phyloP scores from a whole-genome alignment of 2,888 invertebrate species.

The Cylindroiulus punctatus region DNA sequence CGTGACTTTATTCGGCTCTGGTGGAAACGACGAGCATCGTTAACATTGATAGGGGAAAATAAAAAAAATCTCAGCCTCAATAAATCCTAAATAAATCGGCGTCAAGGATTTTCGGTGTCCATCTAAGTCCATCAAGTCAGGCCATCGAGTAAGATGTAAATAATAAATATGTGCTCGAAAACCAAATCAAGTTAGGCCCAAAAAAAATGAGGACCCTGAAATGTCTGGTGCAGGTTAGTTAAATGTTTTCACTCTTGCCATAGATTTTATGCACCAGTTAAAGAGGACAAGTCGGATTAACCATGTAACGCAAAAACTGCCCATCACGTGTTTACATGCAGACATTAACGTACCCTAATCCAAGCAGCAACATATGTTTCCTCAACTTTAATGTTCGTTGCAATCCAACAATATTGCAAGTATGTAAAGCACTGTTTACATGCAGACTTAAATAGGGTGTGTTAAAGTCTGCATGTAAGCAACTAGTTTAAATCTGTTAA shows the following conservation, averaged over 20 bases:
- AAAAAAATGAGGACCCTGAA: neutral
- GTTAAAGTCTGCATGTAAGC: too few relatives aligned
- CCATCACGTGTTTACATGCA: too few relatives aligned
- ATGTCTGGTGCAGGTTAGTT: neutral
- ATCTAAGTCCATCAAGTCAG: neutral
- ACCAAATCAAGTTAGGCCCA: constrained; percentile 9
- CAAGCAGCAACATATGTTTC: too few relatives aligned
- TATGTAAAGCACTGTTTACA: too few relatives aligned
- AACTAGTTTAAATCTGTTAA: too few relatives aligned
- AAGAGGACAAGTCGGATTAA: neutral
- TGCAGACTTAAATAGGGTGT: too few relatives aligned
- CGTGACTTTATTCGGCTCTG: neutral
- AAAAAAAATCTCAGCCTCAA: neutral
- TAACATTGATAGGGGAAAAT: neutral
- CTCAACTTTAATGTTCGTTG: too few relatives aligned
- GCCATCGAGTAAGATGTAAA: neutral
- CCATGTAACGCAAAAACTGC: too few relatives aligned
- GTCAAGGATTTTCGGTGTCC: neutral
- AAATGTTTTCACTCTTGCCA: constrained; percentile 3
- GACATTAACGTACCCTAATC: too few relatives aligned
- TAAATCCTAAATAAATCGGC: neutral
- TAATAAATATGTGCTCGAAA: neutral
- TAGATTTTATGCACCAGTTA: neutral
- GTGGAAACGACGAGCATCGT: neutral
- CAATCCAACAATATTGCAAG: too few relatives aligned